Evolutionary conservation across 2,113 vertebrate species (phyloP).

Genomic region (Corythornis cristatus): DNA sequence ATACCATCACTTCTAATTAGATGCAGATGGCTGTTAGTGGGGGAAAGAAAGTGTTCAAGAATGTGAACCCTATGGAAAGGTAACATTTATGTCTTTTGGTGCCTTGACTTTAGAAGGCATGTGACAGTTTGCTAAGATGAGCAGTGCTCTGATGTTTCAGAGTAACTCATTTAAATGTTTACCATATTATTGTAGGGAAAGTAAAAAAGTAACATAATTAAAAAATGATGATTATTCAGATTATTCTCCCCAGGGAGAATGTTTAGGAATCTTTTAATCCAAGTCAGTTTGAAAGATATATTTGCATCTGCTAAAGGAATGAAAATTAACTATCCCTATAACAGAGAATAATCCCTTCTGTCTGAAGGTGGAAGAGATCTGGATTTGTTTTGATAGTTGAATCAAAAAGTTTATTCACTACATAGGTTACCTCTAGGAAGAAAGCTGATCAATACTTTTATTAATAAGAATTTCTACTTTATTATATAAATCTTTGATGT

Average conservation of each 20-base stretch:
- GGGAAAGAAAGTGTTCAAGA: background rate
- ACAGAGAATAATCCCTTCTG: background rate
- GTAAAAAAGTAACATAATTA: background rate
- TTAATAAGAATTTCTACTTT: background rate
- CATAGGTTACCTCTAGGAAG: background rate
- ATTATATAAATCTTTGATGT: background rate
- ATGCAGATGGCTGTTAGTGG: conserved; percentile 27
- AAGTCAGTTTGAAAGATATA: background rate
- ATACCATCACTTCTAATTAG: conserved; percentile 51
- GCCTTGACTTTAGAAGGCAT: background rate
- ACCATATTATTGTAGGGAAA: background rate
- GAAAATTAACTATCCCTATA: background rate
- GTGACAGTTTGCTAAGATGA: background rate
- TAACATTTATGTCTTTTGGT: conserved; percentile 1
- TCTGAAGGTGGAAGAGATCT: background rate
- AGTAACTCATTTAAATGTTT: background rate
- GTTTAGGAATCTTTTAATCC: background rate
- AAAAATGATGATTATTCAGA: background rate
- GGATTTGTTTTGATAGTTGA: background rate
- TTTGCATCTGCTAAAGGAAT: background rate
- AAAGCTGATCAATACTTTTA: background rate
- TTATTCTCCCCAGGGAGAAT: background rate
- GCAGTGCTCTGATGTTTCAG: background rate
- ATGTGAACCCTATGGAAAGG: conserved; percentile 5
- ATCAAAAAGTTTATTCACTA: background rate